phyloP scores from a whole-genome alignment of 2,888 invertebrate species.

The Standfussiana lucernea region DNA sequence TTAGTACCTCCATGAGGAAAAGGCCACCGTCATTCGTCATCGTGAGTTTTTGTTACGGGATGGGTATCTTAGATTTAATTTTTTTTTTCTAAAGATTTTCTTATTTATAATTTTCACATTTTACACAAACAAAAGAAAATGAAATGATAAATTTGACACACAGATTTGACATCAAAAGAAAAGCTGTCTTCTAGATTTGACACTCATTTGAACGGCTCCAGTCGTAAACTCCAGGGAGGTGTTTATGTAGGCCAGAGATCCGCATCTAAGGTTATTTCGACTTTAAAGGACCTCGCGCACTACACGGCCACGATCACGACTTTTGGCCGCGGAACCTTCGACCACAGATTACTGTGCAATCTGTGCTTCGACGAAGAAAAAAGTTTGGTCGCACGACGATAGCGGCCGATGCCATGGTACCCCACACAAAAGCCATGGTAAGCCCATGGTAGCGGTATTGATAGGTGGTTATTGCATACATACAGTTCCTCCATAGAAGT shows the following conservation, averaged over 20 bases:
- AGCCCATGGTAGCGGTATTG: too few species aligned
- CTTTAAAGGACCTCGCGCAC: background rate
- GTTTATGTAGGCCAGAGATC: background rate
- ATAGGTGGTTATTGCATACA: too few species aligned
- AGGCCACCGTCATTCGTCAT: slow-evolving; percentile 90
- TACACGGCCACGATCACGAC: background rate
- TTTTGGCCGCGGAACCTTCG: background rate
- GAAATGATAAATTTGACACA: slow-evolving; percentile 9
- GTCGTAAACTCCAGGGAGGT: slow-evolving; percentile 17
- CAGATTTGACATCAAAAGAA: slow-evolving; percentile 17
- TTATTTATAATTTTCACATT: slow-evolving; percentile 74
- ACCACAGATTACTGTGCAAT: too few species aligned
- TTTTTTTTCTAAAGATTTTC: slow-evolving; percentile 63
- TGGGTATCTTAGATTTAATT: slow-evolving; percentile 76
- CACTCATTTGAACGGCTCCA: background rate
- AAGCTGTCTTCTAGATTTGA: slow-evolving; percentile 48
- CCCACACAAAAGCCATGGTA: too few species aligned
- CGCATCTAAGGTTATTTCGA: background rate
- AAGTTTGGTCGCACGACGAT: background rate
- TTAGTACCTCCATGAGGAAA: slow-evolving; percentile 92
- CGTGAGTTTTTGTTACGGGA: slow-evolving; percentile 74
- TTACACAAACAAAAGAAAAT: slow-evolving; percentile 73
- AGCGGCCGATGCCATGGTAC: too few species aligned
- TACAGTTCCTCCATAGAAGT: too few species aligned
- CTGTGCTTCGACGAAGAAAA: too few species aligned